These are phyloP conservation scores for Cavia aperea DNA, from an alignment of 2,113 vertebrate species.

Conservation along the genomic window DNA sequence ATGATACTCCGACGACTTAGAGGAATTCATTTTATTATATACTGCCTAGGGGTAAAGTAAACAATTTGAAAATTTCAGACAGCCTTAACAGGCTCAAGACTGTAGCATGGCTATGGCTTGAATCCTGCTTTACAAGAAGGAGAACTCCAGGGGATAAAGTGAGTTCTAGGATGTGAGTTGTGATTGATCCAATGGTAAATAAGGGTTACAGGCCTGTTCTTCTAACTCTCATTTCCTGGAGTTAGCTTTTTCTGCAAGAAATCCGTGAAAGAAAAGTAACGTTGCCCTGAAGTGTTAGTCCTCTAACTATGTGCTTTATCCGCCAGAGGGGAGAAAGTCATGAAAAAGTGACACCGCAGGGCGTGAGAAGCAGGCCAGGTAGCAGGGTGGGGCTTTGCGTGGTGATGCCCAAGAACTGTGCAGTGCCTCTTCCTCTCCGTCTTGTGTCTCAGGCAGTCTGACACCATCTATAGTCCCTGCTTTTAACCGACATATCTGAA, in stretches of 20 bases:
- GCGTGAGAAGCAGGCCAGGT: background rate
- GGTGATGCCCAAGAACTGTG: background rate
- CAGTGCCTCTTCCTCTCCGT: background rate
- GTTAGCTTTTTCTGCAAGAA: constrained; percentile 23
- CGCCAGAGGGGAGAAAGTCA: background rate
- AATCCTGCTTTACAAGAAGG: constrained; percentile 17
- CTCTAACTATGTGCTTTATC: background rate
- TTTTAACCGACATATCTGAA: background rate
- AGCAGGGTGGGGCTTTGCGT: background rate
- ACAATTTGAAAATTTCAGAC: constrained; percentile 31
- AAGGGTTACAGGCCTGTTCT: constrained; percentile 15
- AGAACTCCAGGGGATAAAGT: background rate
- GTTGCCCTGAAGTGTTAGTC: background rate
- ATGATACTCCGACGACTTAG: constrained; percentile 3
- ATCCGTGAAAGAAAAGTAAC: background rate
- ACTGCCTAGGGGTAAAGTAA: constrained; percentile 7
- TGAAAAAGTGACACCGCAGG: background rate
- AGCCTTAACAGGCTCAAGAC: constrained; percentile 54
- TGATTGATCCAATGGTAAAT: background rate
- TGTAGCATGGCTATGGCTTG: background rate
- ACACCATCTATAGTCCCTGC: background rate
- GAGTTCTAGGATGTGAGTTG: constrained; percentile 20
- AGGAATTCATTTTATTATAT: constrained; percentile 34
- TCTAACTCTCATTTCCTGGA: background rate
- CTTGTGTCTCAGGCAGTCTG: background rate